Evolutionary conservation across 2,797 vertebrate species (phyloP), one percentile per base, ranked within the genome.

Genomic region (Leucoraja ocellata): DNA sequence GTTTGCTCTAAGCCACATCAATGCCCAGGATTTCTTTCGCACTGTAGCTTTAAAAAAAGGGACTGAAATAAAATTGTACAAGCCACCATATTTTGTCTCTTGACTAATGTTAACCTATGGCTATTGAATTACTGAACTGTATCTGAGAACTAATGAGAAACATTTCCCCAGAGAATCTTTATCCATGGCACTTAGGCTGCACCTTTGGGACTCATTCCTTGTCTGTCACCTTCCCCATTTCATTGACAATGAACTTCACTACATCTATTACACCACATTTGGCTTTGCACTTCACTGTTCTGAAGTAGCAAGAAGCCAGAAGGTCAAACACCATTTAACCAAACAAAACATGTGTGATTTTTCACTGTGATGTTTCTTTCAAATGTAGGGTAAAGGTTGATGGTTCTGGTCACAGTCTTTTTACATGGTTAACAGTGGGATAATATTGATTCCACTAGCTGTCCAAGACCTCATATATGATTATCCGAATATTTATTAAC

Each of bases 121-220:
- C 97, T 97, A 97, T 96, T 97, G 97, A 98, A 97, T 99, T 98
- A 98, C 98, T 97, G 97, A 98, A 98, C 97, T 98, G 98, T 98
- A 97, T 97, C 98, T 98, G 97, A 98, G 96, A 98, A 98, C 98
- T 98, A 99, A 99, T 99, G 98, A 99, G 97, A 98, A 97, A 97
- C 97, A 97, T 97, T 97, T 98, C 98, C 97, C 98, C 95, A 93
- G 97, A 97, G 98, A 97, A 98, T 97, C 97, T 99, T 98, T 98
- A 98, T 98, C 98, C 98, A 97, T 96, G 96, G 97, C 97, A 97
- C 96, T 97, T 96, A 93, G 97, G 98, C 97, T 98, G 97, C 97
- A 98, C 98, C 98, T 97, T 96, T 94, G 98, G 98, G 98, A 98
- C 97, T 97, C 95, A 94, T 97, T 98, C 96, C 39, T 94, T 97